Evolutionary conservation across 2,113 vertebrate genomes (phyloP), one percentile per base, ranked within the genome.

Genomic region (Taurulus bubalis): DNA sequence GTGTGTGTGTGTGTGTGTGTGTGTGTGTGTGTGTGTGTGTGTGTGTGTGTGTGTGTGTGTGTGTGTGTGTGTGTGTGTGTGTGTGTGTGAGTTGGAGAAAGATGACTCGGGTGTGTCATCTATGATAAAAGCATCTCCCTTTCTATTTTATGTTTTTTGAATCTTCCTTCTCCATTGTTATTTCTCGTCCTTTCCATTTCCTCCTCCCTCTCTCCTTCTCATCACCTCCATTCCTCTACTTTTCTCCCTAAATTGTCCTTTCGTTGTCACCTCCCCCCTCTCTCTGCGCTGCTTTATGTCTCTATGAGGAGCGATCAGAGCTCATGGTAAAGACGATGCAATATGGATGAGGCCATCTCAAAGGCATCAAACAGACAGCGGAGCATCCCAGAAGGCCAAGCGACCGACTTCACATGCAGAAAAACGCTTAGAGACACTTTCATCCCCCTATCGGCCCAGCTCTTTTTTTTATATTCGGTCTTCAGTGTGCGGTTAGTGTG

Each of bases 261-360:
- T 22, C 60, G 2, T 24, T 15, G 0, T n/a, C 15, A 26, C 49
- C 20, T 11, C 18, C 20, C 16, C 12, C 20, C 51, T 18, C 18
- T 34, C 42, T 77, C 73, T 15, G n/a, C 38, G 38, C 53, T 79
- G 20, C 76, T 83, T 84, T 82, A 82, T 79, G 79, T 88, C 76
- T 85, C 77, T 58, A 38, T 66, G 79, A 84, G 79, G 78, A 75
- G 63, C 30, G 64, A 93, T 90, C 88, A 86, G 22, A 90, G 87
- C 85, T 83, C 83, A 89, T 79, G 85, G 81, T 88, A 87, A 84
- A 85, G 84, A 83, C 45, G 72, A 93, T 94, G 90, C 77, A 92
- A 94, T 90, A 93, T 92, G 90, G 85, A 91, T 91, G 90, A 94
- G 86, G 28, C 79, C 40, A 71, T 85, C 93, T 90, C 80, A 88